Percentiles rank a stretch among this genome's conserved stretches.
These are phyloP conservation scores for Microcebus ravelobensis DNA, from an alignment of 2,113 vertebrate species.

Conservation along the genomic window DNA sequence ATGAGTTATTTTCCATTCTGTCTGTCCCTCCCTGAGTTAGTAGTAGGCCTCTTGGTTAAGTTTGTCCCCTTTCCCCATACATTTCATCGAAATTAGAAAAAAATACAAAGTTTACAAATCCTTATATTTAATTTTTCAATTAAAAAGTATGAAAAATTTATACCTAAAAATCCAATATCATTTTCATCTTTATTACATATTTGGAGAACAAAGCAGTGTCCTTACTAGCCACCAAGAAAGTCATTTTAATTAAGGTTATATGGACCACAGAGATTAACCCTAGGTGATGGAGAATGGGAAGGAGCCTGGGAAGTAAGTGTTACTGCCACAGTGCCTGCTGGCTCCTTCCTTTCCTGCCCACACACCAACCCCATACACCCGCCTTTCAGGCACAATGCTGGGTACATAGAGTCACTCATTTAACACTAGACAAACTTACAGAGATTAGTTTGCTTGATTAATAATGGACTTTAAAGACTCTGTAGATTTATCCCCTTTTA, in stretches of 20 bases:
- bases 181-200: background rate
- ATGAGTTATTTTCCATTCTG: background rate
- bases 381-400: background rate
- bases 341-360: background rate
- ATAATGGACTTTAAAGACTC: background rate
- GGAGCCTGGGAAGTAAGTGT: background rate
- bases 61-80: background rate
- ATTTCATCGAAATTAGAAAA: conserved; percentile 30
- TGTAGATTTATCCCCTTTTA: background rate
- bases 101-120: background rate
- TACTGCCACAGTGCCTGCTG: too few relatives aligned
- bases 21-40: background rate
- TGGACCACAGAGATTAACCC: background rate
- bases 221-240: background rate
- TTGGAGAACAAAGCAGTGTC: background rate
- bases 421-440: background rate
- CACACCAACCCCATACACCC: background rate
- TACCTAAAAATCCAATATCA: background rate
- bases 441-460: background rate
- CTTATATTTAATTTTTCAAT: conserved; percentile 27
- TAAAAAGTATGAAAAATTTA: background rate
- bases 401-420: background rate
- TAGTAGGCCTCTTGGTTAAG: background rate
- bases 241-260: background rate
- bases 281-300: background rate